Conservation (phyloP, 2,113 vertebrate species). For the Paralichthys olivaceus region DNA sequence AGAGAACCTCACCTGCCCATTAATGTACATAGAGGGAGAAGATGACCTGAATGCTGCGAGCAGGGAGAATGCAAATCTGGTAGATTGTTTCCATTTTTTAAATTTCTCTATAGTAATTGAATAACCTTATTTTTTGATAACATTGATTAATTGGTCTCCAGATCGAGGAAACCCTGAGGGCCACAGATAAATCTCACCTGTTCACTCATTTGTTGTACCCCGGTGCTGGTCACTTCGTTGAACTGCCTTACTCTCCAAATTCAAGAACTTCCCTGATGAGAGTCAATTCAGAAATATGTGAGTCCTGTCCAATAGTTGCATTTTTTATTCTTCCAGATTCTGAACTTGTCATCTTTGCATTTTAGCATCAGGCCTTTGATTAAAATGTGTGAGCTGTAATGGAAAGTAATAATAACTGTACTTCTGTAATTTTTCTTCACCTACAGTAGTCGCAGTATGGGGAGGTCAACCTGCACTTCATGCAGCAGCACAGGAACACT, state of each 20-base stretch:
- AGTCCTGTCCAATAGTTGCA: constrained; percentile 3
- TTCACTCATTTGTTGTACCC: constrained; percentile 75
- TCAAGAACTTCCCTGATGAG: constrained; percentile 43
- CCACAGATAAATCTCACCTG: constrained; percentile 72
- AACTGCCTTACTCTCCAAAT: constrained; percentile 74
- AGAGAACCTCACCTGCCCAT: constrained; percentile 70
- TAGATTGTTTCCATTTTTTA: constrained; percentile 25
- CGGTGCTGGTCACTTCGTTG: constrained; percentile 80
- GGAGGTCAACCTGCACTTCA: constrained; percentile 70
- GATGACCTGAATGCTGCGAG: constrained; percentile 67
- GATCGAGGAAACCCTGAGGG: constrained; percentile 68
- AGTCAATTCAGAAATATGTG: constrained; percentile 62
- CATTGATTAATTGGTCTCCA: constrained; percentile 46
- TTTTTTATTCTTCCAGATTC: not conserved
- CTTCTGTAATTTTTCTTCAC: not conserved
- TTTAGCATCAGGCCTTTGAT: too few relatives aligned
- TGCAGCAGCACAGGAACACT: constrained; percentile 74
- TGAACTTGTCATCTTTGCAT: not conserved
- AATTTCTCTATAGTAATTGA: not conserved
- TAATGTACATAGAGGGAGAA: constrained; percentile 72
- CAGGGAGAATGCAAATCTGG: constrained; percentile 67
- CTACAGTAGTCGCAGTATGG: constrained; percentile 69
- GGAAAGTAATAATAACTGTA: not conserved
- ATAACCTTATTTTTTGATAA: not conserved
- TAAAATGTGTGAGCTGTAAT: not conserved